Evolutionary conservation across 1,140 invertebrate species (phyloP).

Genomic region (Euschistus heros): DNA sequence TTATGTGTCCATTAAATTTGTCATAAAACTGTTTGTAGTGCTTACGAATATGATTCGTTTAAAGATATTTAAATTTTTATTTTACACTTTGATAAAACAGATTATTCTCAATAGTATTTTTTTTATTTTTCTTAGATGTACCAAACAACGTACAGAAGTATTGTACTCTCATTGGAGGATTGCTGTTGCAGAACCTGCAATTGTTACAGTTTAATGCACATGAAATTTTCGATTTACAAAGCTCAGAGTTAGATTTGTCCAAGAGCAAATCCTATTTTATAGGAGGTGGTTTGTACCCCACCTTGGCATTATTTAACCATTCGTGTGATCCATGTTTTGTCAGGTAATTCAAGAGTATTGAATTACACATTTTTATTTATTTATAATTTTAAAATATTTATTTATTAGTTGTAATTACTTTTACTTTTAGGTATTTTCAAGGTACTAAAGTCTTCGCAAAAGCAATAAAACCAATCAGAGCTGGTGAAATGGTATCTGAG

Average conservation of each 20-base stretch:
- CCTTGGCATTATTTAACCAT: slow-evolving; percentile 82
- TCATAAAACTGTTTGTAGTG: too few relatives aligned
- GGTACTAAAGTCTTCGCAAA: slow-evolving; percentile 67
- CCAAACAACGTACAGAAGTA: slow-evolving; percentile 40
- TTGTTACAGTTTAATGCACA: slow-evolving; percentile 87
- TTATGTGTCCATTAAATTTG: too few relatives aligned
- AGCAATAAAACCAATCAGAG: slow-evolving; percentile 60
- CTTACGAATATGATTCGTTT: too few relatives aligned
- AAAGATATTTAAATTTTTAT: too few relatives aligned
- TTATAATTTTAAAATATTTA: too few relatives aligned
- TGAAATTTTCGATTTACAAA: slow-evolving; percentile 68
- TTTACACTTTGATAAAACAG: too few relatives aligned
- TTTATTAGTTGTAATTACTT: not conserved
- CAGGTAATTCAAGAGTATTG: slow-evolving; percentile 55
- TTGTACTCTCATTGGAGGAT: slow-evolving; percentile 47
- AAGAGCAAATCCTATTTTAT: slow-evolving; percentile 52
- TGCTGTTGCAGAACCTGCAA: slow-evolving; percentile 72
- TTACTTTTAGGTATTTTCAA: slow-evolving; percentile 57
- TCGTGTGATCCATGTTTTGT: slow-evolving; percentile 82
- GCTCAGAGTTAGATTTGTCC: slow-evolving; percentile 40
- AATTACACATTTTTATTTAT: too few relatives aligned
- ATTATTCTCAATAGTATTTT: too few relatives aligned
- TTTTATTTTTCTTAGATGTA: not conserved
- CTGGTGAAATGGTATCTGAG: slow-evolving; percentile 69
- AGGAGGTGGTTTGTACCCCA: slow-evolving; percentile 77